A percentile compares a stretch with the other conserved stretches of the same genome.
These are phyloP conservation scores for Ochropleura leucogaster DNA, from an alignment of 2,888 invertebrate genomes.

Conservation along the genomic window DNA sequence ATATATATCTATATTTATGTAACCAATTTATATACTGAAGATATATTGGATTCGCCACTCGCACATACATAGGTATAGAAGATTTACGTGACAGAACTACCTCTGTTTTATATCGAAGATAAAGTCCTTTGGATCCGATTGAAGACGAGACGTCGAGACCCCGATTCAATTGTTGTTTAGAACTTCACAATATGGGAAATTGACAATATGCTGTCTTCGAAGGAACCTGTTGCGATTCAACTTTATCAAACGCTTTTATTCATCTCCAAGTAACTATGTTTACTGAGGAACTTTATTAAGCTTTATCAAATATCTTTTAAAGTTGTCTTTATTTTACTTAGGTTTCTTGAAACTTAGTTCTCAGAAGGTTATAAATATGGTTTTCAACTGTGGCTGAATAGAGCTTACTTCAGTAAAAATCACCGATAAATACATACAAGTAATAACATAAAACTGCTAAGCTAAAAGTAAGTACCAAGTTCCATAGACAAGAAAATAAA, in stretches of 20 bases:
- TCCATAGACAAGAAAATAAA: not conserved
- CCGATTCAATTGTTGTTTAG: conserved; percentile 78
- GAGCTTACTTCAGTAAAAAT: not conserved
- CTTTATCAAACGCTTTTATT: conserved; percentile 71
- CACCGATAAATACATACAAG: too few relatives aligned
- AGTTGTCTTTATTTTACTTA: not conserved
- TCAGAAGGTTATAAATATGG: not conserved
- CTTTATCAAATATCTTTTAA: conserved; percentile 34
- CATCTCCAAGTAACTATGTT: conserved; percentile 53
- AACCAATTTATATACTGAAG: conserved; percentile 68
- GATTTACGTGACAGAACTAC: conserved; percentile 64
- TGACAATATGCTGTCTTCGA: conserved; percentile 77
- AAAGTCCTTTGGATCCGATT: conserved; percentile 79
- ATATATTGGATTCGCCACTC: conserved; percentile 74
- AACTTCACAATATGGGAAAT: conserved; percentile 80
- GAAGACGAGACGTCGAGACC: conserved; percentile 72
- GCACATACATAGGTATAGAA: conserved; percentile 45
- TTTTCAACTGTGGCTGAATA: conserved; percentile 9
- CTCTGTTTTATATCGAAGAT: conserved; percentile 72
- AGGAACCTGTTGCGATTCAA: conserved; percentile 78
- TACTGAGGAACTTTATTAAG: conserved; percentile 39
- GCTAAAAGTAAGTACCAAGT: not conserved
- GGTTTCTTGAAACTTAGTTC: conserved; percentile 9
- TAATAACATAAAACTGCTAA: not conserved
- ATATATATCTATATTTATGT: conserved; percentile 35